A percentile compares a stretch with the other conserved stretches of the same genome.
phyloP scores from a whole-genome alignment of 2,888 invertebrate species.

The Oligia strigilis region DNA sequence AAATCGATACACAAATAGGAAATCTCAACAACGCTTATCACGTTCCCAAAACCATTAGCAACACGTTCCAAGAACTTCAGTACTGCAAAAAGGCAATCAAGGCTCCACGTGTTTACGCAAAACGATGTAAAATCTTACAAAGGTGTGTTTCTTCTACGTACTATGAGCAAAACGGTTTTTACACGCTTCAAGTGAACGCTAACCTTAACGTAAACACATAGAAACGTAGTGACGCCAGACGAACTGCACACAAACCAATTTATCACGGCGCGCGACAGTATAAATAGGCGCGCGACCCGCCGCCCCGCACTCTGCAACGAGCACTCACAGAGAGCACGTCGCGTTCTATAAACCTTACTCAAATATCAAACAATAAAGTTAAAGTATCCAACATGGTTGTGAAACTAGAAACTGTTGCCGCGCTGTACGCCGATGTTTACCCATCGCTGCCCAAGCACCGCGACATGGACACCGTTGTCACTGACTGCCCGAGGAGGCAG shows the following conservation, averaged over 20 bases:
- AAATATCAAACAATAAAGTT: slow-evolving; percentile 57
- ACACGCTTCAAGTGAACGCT: slow-evolving; percentile 64
- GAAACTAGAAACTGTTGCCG: slow-evolving; percentile 82
- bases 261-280: slow-evolving; percentile 73
- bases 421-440: slow-evolving; percentile 81
- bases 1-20: slow-evolving; percentile 31
- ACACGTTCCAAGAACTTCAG: slow-evolving; percentile 51
- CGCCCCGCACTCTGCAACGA: slow-evolving; percentile 80
- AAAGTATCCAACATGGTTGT: slow-evolving; percentile 79
- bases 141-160: slow-evolving; percentile 60
- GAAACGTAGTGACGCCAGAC: slow-evolving; percentile 74
- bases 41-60: slow-evolving; percentile 15
- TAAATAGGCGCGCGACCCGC: slow-evolving; percentile 75
- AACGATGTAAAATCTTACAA: slow-evolving; percentile 53
- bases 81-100: slow-evolving; percentile 43
- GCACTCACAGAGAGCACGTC: slow-evolving; percentile 75
- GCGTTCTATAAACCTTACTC: slow-evolving; percentile 62
- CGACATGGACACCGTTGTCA: slow-evolving; percentile 75
- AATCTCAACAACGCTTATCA: slow-evolving; percentile 11
- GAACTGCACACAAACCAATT: slow-evolving; percentile 72
- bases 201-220: slow-evolving; percentile 69
- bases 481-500: slow-evolving; percentile 79
- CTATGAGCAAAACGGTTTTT: slow-evolving; percentile 64
- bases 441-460: slow-evolving; percentile 78
- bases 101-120: slow-evolving; percentile 43